Base-by-base conservation (phyloP, 2,888 invertebrate genomes). In the Druceiella hillmani region DNA sequence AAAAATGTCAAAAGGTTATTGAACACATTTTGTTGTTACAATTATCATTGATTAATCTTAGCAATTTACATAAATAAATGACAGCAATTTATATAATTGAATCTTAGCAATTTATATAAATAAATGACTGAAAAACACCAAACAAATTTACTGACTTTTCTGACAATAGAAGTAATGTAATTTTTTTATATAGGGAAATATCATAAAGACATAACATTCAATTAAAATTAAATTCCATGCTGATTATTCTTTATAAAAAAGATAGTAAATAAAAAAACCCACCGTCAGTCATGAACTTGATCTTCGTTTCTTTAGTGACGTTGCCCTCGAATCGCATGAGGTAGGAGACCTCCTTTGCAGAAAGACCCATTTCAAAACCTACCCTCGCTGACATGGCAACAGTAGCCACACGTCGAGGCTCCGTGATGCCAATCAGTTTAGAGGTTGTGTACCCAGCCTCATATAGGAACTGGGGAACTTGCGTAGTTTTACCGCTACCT, bases 211-310 rank as follows among this genome's bases (percentile, higher is more conserved):
- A n/a, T n/a, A n/a, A n/a, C n/a, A n/a, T n/a, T n/a, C n/a, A n/a
- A n/a, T n/a, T n/a, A n/a, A n/a, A n/a, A n/a, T n/a, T 32, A 32
- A 12, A 25, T 15, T 25, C 12, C 10, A 17, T 13, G 17, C 17
- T 13, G 15, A 14, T 14, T 79, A 37, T 35, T 22, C 22, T 20
- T 4, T 30, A 16, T 29, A 20, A 29, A 29, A 15, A 33, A 20
- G 6, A 20, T 20, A 9, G 22, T 20, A 10, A 27, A 27, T n/a
- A 27, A 27, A 16, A 36, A 14, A n/a, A 50, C 58, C 53, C 30
- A 72, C 72, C 88, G 61, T 99, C 99, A 4, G 99, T 99, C 97
- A 99, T 95, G 57, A 99, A 99, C 64, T 98, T 97, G 39, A 99
- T 90, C 60, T 82, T 83, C 0, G 99, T 99, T 3, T 87, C 77